Base-by-base conservation (phyloP, 2,888 invertebrate species). In the Thymelicus sylvestris region DNA sequence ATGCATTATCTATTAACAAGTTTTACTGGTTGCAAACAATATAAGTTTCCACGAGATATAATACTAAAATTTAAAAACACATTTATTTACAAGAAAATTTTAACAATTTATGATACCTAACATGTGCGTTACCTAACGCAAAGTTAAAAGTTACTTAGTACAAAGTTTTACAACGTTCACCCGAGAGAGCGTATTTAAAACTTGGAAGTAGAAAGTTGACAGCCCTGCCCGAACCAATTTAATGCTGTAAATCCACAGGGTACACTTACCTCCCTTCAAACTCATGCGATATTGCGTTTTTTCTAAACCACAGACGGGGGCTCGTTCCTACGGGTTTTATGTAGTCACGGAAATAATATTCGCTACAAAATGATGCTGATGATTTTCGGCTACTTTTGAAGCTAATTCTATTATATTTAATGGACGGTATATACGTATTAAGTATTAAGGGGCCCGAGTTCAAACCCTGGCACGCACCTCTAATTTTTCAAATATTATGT, bases 261-360 rank as follows among this genome's bases (percentile, higher is more conserved):
- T 84, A 91, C 87, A 91, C 91, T 92, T 89, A 89, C 88, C 83
- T 90, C 91, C 91, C 89, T 89, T 83, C 83, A 83, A 88, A 88
- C 87, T 89, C 90, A 91, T 92, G 90, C 90, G 84, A 92, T 93
- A 93, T 93, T 93, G 91, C 92, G 89, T 92, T 92, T 92, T 90
- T 89, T 89, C 83, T 84, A 81, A 87, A 89, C 90, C 89, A 80
- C 91, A 89, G 72, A 78, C 80, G 80, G 83, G 83, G 86, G 86
- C 85, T 80, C 80, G 76, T 77, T 69, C 71, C 78, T 76, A 65
- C 78, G 80, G 76, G 78, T 74, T 86, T 85, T 82, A 84, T 83
- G 81, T 81, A 82, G 85, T 83, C 85, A 86, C 85, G 84, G 82
- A 83, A 86, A 83, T 75, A 74, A 74, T 73, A 71, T 72, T 72